Conservation (phyloP, 2,888 invertebrate species). For the Artemia sinica region DNA sequence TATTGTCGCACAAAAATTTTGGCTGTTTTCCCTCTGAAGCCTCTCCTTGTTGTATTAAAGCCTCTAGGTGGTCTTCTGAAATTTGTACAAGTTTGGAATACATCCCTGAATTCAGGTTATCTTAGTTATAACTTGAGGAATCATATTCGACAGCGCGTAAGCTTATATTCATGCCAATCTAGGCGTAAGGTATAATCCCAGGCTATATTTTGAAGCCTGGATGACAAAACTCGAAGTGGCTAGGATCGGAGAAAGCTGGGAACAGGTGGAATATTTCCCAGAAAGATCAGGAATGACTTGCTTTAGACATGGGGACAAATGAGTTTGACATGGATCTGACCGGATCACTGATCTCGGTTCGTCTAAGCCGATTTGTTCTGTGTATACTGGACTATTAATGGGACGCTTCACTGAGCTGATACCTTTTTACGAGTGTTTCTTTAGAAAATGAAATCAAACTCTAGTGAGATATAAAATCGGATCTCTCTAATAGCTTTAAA, state of each 20-base stretch:
- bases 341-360: conserved; percentile 9
- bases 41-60: too few relatives aligned
- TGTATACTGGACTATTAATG: conserved; percentile 8
- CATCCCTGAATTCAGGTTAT: too few relatives aligned
- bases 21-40: too few relatives aligned
- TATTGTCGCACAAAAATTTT: too few relatives aligned
- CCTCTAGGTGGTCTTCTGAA: too few relatives aligned
- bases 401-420: background rate
- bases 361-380: conserved; percentile 13
- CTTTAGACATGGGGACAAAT: conserved; percentile 9
- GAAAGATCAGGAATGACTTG: conserved; percentile 9
- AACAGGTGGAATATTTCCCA: background rate
- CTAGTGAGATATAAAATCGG: too few relatives aligned
- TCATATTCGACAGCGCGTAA: background rate
- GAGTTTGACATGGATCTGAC: conserved; percentile 14
- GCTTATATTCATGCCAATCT: conserved; percentile 5
- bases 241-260: conserved; percentile 10
- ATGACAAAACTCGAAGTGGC: conserved; percentile 10
- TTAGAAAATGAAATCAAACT: too few relatives aligned
- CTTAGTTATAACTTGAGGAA: background rate
- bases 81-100: too few relatives aligned
- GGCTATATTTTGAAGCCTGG: conserved; percentile 12
- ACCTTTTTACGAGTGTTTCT: too few relatives aligned
- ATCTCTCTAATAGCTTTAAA: too few relatives aligned
- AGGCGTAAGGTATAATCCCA: conserved; percentile 8